These are phyloP conservation scores for Xyrauchen texanus DNA, from an alignment of 2,113 vertebrate genomes.

Conservation along the genomic window DNA sequence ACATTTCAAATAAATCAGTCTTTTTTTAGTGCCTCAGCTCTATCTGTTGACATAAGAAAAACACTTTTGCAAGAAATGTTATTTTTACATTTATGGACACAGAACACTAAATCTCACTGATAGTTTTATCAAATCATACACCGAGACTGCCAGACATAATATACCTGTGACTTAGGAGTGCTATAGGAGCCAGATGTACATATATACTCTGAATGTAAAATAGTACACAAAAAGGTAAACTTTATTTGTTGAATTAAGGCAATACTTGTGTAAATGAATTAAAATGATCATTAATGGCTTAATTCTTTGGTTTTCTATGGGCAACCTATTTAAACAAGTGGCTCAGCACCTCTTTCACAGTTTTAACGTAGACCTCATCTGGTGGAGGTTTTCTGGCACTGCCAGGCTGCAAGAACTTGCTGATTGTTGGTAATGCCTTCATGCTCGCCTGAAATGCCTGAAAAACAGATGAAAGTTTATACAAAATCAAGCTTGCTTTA, in stretches of 20 bases:
- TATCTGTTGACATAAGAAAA: too few species aligned
- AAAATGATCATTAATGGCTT: neutral
- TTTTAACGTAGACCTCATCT: constrained; percentile 67
- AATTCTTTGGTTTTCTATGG: neutral
- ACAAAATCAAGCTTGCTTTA: too few species aligned
- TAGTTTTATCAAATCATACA: neutral
- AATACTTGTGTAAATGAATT: too few species aligned
- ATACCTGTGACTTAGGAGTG: neutral
- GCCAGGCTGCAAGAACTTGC: constrained; percentile 84
- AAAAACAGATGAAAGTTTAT: neutral
- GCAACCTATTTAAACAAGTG: constrained; percentile 23
- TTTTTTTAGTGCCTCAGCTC: neutral
- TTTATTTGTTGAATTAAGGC: too few species aligned
- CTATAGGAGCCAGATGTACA: neutral
- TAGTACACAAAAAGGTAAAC: neutral
- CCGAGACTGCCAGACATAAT: neutral
- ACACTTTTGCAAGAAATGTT: too few species aligned
- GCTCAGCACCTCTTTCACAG: constrained; percentile 65
- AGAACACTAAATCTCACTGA: neutral
- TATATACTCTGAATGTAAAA: neutral
- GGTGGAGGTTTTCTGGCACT: constrained; percentile 80
- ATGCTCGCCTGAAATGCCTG: constrained; percentile 86
- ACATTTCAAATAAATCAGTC: constrained; percentile 49
- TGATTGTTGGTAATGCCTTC: constrained; percentile 76
- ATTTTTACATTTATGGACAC: too few species aligned